Evolutionary conservation across 2,888 invertebrate genomes (phyloP).

Genomic region (Lutraria lutraria): DNA sequence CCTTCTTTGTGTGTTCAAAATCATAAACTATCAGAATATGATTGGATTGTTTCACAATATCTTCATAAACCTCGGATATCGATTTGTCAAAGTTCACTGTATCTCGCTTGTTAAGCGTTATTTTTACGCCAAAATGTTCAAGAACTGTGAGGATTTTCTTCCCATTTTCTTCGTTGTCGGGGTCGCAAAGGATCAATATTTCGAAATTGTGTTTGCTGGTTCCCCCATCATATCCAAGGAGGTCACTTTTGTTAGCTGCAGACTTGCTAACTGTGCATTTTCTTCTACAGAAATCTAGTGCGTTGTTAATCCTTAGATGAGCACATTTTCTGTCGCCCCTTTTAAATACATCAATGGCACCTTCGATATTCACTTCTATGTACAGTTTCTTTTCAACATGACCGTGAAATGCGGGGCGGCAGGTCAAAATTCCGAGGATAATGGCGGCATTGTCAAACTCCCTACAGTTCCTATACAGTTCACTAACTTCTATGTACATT

Average conservation of each 20-base stretch:
- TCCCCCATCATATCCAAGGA: not conserved
- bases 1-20: not conserved
- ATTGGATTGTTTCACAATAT: slow-evolving; percentile 21
- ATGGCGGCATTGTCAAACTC: slow-evolving; percentile 50
- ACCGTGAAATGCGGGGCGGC: slow-evolving; percentile 22
- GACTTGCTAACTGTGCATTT: too few relatives aligned
- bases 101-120: slow-evolving; percentile 35
- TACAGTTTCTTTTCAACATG: slow-evolving; percentile 26
- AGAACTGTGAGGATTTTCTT: slow-evolving; percentile 8
- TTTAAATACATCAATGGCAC: slow-evolving; percentile 15
- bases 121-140: slow-evolving; percentile 8
- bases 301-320: slow-evolving; percentile 32
- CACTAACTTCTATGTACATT: slow-evolving; percentile 31
- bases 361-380: not conserved
- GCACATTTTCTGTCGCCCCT: slow-evolving; percentile 32
- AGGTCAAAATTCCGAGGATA: slow-evolving; percentile 35
- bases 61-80: slow-evolving; percentile 16
- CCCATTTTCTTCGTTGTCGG: not conserved
- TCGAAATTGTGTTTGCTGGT: too few relatives aligned
- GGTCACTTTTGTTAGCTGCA: not conserved
- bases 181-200: slow-evolving; percentile 46
- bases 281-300: slow-evolving; percentile 25
- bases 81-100: not conserved
- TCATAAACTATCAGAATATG: slow-evolving; percentile 38
- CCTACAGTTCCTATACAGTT: not conserved